phyloP scores from a whole-genome alignment of 2,888 invertebrate species.

The Eristalis pertinax region DNA sequence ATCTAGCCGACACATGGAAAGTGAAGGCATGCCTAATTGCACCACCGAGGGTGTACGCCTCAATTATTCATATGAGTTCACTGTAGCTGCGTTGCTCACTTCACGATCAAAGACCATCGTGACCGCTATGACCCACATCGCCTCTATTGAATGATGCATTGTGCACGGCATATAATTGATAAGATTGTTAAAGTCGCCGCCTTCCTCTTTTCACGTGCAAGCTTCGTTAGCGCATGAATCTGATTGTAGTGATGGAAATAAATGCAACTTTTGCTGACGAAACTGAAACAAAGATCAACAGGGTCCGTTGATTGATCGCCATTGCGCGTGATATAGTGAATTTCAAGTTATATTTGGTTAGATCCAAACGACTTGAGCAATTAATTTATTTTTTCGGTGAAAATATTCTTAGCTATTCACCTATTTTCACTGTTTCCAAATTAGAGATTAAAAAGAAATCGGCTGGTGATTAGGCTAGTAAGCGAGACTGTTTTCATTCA shows the following conservation, averaged over 20 bases:
- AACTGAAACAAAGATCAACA: neutral
- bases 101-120: conserved; percentile 8
- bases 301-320: neutral
- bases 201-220: conserved; percentile 22
- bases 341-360: neutral
- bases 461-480: no score
- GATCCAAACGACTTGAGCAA: no score
- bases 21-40: neutral
- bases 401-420: no score
- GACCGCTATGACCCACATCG: conserved; percentile 26
- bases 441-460: no score
- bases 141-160: conserved; percentile 30
- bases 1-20: conserved; percentile 34
- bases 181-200: conserved; percentile 19
- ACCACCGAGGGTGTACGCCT: conserved; percentile 10
- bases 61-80: conserved; percentile 29
- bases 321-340: neutral
- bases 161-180: conserved; percentile 37
- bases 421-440: no score
- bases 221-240: neutral
- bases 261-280: conserved; percentile 16
- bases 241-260: neutral
- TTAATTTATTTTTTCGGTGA: no score
- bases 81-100: conserved; percentile 6
- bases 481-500: no score